phyloP scores from a whole-genome alignment of 2,888 invertebrate species.

The Dyspetes luteomarginatus region DNA sequence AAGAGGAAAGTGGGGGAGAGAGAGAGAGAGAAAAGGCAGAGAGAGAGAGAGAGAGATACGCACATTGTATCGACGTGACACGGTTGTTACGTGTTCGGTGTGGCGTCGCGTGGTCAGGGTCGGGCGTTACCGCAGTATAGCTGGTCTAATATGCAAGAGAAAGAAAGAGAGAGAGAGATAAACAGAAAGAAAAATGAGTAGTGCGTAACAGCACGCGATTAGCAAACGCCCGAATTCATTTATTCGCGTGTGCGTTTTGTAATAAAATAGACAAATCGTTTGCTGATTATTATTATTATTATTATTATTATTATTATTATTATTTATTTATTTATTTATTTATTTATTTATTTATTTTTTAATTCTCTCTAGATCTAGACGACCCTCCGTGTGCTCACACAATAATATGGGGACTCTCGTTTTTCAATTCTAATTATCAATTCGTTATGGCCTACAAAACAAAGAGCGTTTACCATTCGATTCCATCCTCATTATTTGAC shows the following conservation, averaged over 20 bases:
- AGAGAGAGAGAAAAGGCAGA: conserved; percentile 15
- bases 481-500: too few species aligned
- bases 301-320: too few species aligned
- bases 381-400: too few species aligned
- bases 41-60: neutral
- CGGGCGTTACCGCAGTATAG: conserved; percentile 63
- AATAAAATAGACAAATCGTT: conserved; percentile 6
- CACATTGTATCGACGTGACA: conserved; percentile 62
- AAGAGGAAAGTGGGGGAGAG: too few species aligned
- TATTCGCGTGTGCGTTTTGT: conserved; percentile 51
- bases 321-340: too few species aligned
- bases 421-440: too few species aligned
- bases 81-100: conserved; percentile 61
- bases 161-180: conserved; percentile 1
- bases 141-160: conserved; percentile 17
- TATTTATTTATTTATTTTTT: too few species aligned
- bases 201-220: conserved; percentile 60
- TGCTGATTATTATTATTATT: neutral
- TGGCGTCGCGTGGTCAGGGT: conserved; percentile 65
- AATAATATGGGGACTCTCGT: too few species aligned
- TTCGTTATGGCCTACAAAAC: too few species aligned
- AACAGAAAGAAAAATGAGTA: conserved; percentile 24
- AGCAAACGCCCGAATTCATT: conserved; percentile 53
- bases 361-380: too few species aligned
- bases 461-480: too few species aligned